Conservation (phyloP, 2,797 vertebrate genomes). For the Poeciliopsis presidionis region DNA sequence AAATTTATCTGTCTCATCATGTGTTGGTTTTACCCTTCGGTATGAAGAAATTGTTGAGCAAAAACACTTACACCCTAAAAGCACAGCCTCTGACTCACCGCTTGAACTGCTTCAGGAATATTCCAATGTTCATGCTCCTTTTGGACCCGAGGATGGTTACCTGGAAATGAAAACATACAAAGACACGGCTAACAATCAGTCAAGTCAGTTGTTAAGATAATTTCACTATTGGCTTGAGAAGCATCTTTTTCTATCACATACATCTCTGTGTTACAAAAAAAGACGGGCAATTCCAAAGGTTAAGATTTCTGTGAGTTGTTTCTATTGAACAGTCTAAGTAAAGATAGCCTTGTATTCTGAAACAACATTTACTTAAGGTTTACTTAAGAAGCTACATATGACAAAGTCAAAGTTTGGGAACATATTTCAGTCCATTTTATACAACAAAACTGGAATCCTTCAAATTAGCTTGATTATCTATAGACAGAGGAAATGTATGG, state of each 20-base stretch:
- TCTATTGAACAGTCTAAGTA: slow-evolving; percentile 42
- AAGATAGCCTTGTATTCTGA: slow-evolving; percentile 34
- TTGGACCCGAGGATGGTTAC: slow-evolving; percentile 83
- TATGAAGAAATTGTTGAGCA: slow-evolving; percentile 10
- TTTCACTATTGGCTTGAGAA: slow-evolving; percentile 28
- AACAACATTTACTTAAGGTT: slow-evolving; percentile 20
- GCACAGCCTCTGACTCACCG: slow-evolving; percentile 75
- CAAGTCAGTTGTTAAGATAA: slow-evolving; percentile 30
- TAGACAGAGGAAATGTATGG: slow-evolving; percentile 9
- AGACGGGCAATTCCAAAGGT: slow-evolving; percentile 61
- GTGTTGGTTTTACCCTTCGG: slow-evolving; percentile 10
- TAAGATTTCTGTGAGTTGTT: slow-evolving; percentile 46
- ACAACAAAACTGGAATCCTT: neutral
- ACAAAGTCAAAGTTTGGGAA: slow-evolving; percentile 28
- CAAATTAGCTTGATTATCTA: slow-evolving; percentile 1
- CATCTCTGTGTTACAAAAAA: slow-evolving; percentile 24
- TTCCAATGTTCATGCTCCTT: slow-evolving; percentile 86
- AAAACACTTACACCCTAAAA: slow-evolving; percentile 39
- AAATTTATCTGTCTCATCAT: slow-evolving; percentile 26
- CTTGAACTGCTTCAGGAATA: slow-evolving; percentile 88
- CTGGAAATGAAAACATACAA: slow-evolving; percentile 60
- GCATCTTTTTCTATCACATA: slow-evolving; percentile 29
- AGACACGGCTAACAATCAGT: slow-evolving; percentile 18
- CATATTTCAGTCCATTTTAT: slow-evolving; percentile 9
- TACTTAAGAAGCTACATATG: slow-evolving; percentile 19